Conservation (phyloP, 1,140 invertebrate genomes). For the Thaumetopoea pityocampa region DNA sequence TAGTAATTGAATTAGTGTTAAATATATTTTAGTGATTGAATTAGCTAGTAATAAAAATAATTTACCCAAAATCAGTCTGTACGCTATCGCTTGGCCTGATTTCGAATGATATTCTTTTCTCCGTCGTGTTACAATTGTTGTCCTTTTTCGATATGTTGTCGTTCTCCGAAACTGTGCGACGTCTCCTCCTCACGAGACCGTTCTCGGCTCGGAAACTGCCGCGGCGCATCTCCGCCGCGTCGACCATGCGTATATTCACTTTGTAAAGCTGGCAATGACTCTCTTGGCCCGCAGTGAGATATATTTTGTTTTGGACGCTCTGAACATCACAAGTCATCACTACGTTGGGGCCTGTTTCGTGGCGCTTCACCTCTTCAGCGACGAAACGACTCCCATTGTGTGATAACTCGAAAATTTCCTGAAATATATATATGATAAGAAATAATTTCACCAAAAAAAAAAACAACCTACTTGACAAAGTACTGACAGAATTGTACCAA, state of each 20-base stretch:
- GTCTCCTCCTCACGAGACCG: slow-evolving; percentile 58
- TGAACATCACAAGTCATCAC: slow-evolving; percentile 92
- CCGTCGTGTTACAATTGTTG: slow-evolving; percentile 62
- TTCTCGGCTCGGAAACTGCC: slow-evolving; percentile 72
- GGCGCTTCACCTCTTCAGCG: slow-evolving; percentile 89
- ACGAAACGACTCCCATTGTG: slow-evolving; percentile 87
- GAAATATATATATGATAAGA: slow-evolving; percentile 26
- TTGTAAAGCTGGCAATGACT: slow-evolving; percentile 93
- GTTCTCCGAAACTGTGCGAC: slow-evolving; percentile 62
- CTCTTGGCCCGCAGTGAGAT: slow-evolving; percentile 93
- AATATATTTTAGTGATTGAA: no score
- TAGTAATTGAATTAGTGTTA: no score
- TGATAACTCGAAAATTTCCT: slow-evolving; percentile 95
- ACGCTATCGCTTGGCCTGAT: slow-evolving; percentile 85
- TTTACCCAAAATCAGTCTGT: slow-evolving; percentile 87
- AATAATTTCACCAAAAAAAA: slow-evolving; percentile 1
- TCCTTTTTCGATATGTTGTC: slow-evolving; percentile 65
- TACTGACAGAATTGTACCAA: no score
- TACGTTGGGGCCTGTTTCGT: slow-evolving; percentile 91
- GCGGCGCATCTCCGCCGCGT: slow-evolving; percentile 63
- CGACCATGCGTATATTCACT: slow-evolving; percentile 83
- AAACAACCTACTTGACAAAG: no score
- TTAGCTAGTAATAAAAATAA: slow-evolving; percentile 14
- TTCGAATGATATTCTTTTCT: slow-evolving; percentile 82
- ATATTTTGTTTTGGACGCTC: slow-evolving; percentile 78